Conservation (phyloP, 2,113 vertebrate genomes). For the Corythornis madagascariensis region DNA sequence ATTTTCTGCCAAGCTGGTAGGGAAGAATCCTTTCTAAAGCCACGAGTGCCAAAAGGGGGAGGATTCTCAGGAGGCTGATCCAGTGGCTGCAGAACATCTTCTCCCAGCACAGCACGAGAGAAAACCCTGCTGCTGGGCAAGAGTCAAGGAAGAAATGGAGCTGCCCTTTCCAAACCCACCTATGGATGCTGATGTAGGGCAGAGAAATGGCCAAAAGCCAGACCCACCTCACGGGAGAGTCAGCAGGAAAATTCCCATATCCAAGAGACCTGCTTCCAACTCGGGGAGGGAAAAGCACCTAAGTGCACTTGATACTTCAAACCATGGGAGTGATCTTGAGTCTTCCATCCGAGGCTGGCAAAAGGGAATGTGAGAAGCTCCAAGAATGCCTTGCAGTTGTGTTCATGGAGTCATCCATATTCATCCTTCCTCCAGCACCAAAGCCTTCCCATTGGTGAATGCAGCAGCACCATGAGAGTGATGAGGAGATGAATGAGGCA, state of each 20-base stretch:
- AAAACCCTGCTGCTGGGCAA: neutral
- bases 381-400: constrained; percentile 13
- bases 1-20: neutral
- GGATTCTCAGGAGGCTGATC: neutral
- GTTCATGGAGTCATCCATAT: constrained; percentile 50
- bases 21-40: neutral
- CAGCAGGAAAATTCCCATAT: neutral
- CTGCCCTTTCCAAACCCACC: neutral
- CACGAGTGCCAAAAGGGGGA: no score
- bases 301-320: constrained; percentile 48
- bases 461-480: neutral
- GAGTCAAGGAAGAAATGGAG: neutral
- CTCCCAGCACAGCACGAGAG: neutral
- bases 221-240: neutral
- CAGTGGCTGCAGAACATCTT: neutral
- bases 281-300: neutral
- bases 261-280: neutral
- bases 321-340: constrained; percentile 47
- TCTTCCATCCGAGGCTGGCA: constrained; percentile 37
- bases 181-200: neutral
- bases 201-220: neutral
- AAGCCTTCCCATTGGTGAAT: constrained; percentile 28
- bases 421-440: constrained; percentile 30
- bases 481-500: constrained; percentile 48
- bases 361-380: constrained; percentile 49